phyloP scores from a whole-genome alignment of 2,888 invertebrate genomes.

The Thecocarcelia acutangulata region DNA sequence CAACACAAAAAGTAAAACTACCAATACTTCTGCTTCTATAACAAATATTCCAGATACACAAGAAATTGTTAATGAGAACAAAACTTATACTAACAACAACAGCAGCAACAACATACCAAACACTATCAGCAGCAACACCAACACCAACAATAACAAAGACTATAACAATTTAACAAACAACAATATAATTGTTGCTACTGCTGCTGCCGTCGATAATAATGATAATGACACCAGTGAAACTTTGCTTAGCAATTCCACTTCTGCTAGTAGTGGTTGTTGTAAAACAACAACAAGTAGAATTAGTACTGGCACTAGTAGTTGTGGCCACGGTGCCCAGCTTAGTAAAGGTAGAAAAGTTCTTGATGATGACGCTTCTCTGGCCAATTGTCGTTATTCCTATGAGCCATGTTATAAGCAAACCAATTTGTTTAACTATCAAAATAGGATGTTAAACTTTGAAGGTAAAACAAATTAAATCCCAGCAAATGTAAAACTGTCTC shows the following conservation, averaged over 20 bases:
- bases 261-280: constrained; percentile 55
- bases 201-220: constrained; percentile 37
- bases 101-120: background rate
- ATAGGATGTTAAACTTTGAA: constrained; percentile 78
- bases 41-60: background rate
- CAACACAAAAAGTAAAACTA: constrained; percentile 9
- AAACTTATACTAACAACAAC: constrained; percentile 40
- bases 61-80: constrained; percentile 30
- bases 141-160: constrained; percentile 47
- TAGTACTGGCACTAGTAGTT: constrained; percentile 52
- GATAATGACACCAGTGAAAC: constrained; percentile 48
- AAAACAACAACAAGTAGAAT: background rate
- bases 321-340: constrained; percentile 53
- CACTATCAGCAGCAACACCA: constrained; percentile 37
- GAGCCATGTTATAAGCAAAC: constrained; percentile 78
- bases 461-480: constrained; percentile 73
- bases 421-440: constrained; percentile 79
- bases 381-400: constrained; percentile 72
- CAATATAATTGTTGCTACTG: constrained; percentile 33
- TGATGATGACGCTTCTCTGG: constrained; percentile 57
- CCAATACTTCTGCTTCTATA: constrained; percentile 18
- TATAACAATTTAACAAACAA: constrained; percentile 56
- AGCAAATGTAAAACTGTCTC: constrained; percentile 31
- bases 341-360: constrained; percentile 39
- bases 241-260: constrained; percentile 39